Base-by-base conservation (phyloP, 2,113 vertebrate genomes). In the Thamnaconus septentrionalis region DNA sequence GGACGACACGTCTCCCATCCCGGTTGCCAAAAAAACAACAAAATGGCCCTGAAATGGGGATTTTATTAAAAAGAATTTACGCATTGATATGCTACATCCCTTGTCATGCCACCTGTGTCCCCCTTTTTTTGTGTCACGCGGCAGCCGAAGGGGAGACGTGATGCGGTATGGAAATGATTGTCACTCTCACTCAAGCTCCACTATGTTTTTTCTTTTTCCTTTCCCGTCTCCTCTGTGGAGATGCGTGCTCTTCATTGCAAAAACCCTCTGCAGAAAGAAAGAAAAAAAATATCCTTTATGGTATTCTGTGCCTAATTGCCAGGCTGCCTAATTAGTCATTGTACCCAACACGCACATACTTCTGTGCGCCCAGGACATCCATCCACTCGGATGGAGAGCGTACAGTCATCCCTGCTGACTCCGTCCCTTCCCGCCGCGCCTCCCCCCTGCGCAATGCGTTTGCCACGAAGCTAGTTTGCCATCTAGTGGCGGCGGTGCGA, bases 381-480 rank as follows among this genome's bases (percentile, higher is more conserved):
- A 86, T 84, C 85, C 75, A 65, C 80, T 81, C 47, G 75, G 56
- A 81, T 78, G 80, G 72, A 83, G 73, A 68, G 72, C 69, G 61
- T 79, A 46, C 73, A 67, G 69, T 60, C 56, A 31, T 31, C 66
- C 60, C 76, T 52, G 40, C 63, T 79, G 67, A 60, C 78, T 74
- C 45, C 49, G 56, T 71, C 69, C 60, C 80, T 63, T 39, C 4
- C 75, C 10, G 7, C 7, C 47, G 9, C 18, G 18, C 18, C 18
- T 31, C 18, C 18, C 18, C 18, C 18, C 18, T 31, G 12, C 43
- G 8, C 58, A 18, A 49, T 50, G 64, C 9, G 10, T 42, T 64
- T 88, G 77, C 58, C 72, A 61, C 89, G 83, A 87, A 87, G 74
- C 82, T 74, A 91, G 87, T 83, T 91, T 90, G 84, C 91, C 91